Conservation (phyloP, 2,888 invertebrate species). For the Drosophila crucigera region DNA sequence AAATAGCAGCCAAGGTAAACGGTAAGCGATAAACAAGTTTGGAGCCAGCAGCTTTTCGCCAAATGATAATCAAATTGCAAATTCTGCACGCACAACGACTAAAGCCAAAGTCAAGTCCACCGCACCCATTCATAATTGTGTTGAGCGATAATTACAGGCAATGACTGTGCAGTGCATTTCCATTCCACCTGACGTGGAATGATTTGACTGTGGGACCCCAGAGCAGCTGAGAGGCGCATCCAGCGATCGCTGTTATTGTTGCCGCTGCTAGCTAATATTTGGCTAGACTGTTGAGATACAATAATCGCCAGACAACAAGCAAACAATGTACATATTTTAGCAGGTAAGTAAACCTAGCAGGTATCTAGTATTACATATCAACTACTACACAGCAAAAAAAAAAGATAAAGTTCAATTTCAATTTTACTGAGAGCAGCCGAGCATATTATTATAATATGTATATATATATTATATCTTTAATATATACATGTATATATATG, state of each 20-base stretch:
- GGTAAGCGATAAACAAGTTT: constrained; percentile 42
- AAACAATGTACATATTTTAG: not conserved
- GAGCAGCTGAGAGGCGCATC: constrained; percentile 19
- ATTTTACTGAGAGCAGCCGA: not conserved
- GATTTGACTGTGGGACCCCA: constrained; percentile 34
- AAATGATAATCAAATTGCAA: constrained; percentile 36
- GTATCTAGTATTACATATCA: not conserved
- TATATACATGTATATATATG: not conserved
- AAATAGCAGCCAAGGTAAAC: constrained; percentile 59
- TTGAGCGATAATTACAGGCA: not conserved
- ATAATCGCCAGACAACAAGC: not conserved
- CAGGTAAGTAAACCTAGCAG: not conserved
- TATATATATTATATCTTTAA: not conserved
- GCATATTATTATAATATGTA: not conserved
- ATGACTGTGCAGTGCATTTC: constrained; percentile 4
- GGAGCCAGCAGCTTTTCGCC: constrained; percentile 28
- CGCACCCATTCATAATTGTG: constrained; percentile 2
- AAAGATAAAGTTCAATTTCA: not conserved
- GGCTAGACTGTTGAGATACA: constrained; percentile 5
- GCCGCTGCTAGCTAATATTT: not conserved
- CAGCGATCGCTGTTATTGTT: constrained; percentile 10
- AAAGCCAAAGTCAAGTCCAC: constrained; percentile 47
- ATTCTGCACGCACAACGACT: constrained; percentile 47
- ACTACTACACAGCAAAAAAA: not conserved
- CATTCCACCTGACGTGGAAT: constrained; percentile 13